These are phyloP conservation scores for Dinomys branickii DNA, from an alignment of 2,113 vertebrate species.

Conservation along the genomic window DNA sequence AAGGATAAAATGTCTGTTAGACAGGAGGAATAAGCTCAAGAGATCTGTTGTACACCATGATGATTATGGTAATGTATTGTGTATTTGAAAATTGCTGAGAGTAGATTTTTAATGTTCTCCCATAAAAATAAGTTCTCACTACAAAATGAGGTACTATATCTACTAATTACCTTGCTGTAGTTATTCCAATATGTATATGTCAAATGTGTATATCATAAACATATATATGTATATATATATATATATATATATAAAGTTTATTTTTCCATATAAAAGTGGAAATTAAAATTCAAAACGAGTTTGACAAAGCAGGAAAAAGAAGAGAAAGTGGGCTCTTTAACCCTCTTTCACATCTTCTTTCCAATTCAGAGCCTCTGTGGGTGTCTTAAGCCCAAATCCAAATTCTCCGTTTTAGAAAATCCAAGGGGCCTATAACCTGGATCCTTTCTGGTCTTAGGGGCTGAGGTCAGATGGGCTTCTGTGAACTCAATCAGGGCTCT, in stretches of 20 bases:
- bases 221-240: too few species aligned
- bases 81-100: not conserved
- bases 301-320: not conserved
- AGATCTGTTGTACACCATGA: not conserved
- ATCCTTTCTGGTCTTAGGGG: not conserved
- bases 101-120: not conserved
- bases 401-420: not conserved
- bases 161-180: not conserved
- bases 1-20: not conserved
- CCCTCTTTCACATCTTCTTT: not conserved
- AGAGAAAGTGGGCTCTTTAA: not conserved
- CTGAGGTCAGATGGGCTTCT: not conserved
- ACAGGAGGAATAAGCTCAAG: not conserved
- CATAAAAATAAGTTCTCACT: not conserved
- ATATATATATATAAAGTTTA: too few species aligned
- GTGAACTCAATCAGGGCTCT: rapidly evolving
- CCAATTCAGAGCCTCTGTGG: not conserved
- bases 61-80: not conserved
- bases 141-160: not conserved
- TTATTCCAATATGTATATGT: not conserved
- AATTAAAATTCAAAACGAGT: not conserved
- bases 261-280: not conserved
- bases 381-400: not conserved
- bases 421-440: not conserved
- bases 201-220: not conserved